Evolutionary conservation across 2,797 vertebrate species (phyloP).

Genomic region (Urocyon cinereoargenteus): DNA sequence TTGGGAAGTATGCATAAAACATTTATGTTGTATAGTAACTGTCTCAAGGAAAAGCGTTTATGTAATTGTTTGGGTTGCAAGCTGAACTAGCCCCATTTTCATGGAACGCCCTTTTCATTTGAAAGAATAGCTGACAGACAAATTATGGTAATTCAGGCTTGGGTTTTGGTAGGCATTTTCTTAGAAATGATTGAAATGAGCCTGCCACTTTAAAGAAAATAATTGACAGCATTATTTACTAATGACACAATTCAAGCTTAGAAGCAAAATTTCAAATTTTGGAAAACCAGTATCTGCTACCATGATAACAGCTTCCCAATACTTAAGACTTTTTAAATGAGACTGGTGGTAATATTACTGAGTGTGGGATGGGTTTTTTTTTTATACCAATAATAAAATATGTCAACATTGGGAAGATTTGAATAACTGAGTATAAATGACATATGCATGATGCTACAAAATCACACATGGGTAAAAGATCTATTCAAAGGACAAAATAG

Average conservation of each 20-base stretch:
- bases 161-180: background rate
- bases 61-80: background rate
- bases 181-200: background rate
- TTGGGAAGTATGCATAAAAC: background rate
- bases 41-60: background rate
- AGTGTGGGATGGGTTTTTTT: background rate
- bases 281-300: background rate
- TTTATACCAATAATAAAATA: background rate
- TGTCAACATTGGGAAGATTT: background rate
- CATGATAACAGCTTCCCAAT: background rate
- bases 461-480: background rate
- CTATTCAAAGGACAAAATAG: background rate
- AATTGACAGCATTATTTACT: background rate
- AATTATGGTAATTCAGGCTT: background rate
- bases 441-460: background rate
- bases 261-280: background rate
- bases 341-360: background rate
- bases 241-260: background rate
- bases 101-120: background rate
- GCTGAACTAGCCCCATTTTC: background rate
- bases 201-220: slow-evolving; percentile 31
- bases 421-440: slow-evolving; percentile 22
- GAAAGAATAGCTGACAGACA: slow-evolving; percentile 23
- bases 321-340: background rate
- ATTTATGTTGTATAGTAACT: background rate